Evolutionary conservation across 2,888 invertebrate genomes (phyloP).

Genomic region (Lepas anatifera): DNA sequence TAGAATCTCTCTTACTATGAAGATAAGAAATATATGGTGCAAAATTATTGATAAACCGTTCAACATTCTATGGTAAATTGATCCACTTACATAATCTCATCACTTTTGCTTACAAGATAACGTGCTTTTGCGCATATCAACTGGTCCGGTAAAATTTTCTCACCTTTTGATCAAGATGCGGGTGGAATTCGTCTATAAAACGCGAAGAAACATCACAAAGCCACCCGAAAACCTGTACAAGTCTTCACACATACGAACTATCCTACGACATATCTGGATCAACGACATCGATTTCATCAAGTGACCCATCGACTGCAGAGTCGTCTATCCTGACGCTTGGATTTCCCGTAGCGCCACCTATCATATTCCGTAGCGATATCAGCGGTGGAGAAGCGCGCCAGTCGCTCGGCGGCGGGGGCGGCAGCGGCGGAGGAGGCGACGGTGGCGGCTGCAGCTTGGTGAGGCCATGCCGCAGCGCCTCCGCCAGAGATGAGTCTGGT

Average conservation of each 20-base stretch:
- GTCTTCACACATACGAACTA: not conserved
- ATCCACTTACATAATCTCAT: no score
- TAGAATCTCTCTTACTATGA: no score
- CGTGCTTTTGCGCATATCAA: no score
- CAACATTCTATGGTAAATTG: no score
- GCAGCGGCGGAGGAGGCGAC: not conserved
- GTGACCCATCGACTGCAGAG: not conserved
- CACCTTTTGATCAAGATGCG: no score
- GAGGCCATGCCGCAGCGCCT: not conserved
- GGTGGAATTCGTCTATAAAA: no score
- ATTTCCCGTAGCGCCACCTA: not conserved
- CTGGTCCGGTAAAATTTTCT: no score
- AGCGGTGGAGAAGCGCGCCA: not conserved
- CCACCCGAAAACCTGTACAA: not conserved
- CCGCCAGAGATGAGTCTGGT: not conserved
- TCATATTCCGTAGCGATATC: not conserved
- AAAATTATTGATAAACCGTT: no score
- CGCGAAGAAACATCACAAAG: no score
- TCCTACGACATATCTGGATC: not conserved
- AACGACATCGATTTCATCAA: not conserved
- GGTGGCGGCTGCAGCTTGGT: not conserved
- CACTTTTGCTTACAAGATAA: no score
- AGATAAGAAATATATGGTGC: no score
- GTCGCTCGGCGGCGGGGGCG: not conserved
- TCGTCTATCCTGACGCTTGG: not conserved